Base-by-base conservation (phyloP, 2,797 vertebrate species). In the Mormyrus proboscirostris region DNA sequence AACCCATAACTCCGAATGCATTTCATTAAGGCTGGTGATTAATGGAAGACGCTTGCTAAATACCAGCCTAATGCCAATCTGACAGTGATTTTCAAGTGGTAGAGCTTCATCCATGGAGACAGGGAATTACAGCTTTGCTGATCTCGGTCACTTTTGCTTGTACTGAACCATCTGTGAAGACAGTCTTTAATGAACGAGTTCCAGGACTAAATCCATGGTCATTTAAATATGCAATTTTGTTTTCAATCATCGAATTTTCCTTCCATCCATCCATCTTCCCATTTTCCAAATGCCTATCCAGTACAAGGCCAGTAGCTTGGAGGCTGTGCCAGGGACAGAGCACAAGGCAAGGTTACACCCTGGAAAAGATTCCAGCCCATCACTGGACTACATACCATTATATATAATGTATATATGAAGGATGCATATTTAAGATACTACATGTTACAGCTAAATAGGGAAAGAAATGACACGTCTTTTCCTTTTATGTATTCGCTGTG, bases 1-100 rank as follows among this genome's bases (percentile, higher is more conserved):
- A 99, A 95, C 99, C 99, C 94, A 98, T 99, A 93, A 98, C 98
- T 16, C 98, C 98, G 93, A 98, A 99, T 94, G 96, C 98, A 94
- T 96, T 97, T 0, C 97, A 97, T 69, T 92, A 97, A 97, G 90
- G 94, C 98, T 91, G 97, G 98, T 94, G 96, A 96, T 96, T 92
- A 97, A 97, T 90, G 94, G 98, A 92, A 97, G 98, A 94, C 96
- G 95, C 93, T 96, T 97, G 94, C 97, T 98, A 96, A 95, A 95
- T 96, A 92, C 25, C 87, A 50, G 86, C 55, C 62, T 88, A 57
- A 33, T 88, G 62, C 87, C 87, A 49, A 29, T 41, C 49, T 87
- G n/a, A 57, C 85, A 33, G 53, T 33, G 51, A 41, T 87, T 87
- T 87, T 51, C 49, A 84, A 84, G 47, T 25, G 44, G 47, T 19